Percentiles rank a stretch among this genome's conserved stretches.
phyloP scores from a whole-genome alignment of 2,113 vertebrate genomes.

The Podilymbus podiceps region DNA sequence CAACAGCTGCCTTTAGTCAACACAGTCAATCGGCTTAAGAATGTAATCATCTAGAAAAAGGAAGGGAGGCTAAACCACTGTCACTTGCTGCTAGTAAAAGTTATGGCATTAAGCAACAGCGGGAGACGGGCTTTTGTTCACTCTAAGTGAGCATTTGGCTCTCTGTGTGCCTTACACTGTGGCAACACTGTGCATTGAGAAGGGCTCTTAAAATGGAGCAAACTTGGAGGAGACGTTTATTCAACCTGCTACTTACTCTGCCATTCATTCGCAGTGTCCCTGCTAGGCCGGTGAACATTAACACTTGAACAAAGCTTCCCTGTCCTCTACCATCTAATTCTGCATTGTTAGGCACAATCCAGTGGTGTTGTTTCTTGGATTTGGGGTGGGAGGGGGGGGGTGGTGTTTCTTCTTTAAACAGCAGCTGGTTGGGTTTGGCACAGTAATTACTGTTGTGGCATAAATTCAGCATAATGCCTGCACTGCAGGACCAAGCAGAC shows the following conservation, averaged over 20 bases:
- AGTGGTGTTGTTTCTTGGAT: not conserved
- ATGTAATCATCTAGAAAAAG: constrained; percentile 46
- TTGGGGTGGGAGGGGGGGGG: rapidly evolving
- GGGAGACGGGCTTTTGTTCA: constrained; percentile 35
- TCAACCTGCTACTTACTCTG: not conserved
- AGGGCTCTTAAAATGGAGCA: not conserved
- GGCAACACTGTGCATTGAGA: not conserved
- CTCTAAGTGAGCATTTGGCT: not conserved
- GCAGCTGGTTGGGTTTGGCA: constrained; percentile 7
- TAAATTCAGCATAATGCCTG: not conserved
- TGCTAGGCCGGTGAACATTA: not conserved
- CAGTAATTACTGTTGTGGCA: constrained; percentile 6
- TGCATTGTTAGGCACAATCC: not conserved
- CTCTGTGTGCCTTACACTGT: not conserved
- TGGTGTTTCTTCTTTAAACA: not conserved
- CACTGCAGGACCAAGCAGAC: not conserved
- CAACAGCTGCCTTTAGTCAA: constrained; percentile 54
- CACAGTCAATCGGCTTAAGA: constrained; percentile 44
- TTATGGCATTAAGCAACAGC: constrained; percentile 53
- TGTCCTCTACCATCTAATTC: not conserved
- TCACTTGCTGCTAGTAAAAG: constrained; percentile 34
- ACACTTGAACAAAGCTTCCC: not conserved
- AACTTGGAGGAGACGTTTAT: not conserved
- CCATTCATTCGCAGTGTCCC: not conserved
- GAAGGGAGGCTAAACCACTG: constrained; percentile 3